Conservation (phyloP, 2,888 invertebrate genomes). For the Dicranocentrus wangi region DNA sequence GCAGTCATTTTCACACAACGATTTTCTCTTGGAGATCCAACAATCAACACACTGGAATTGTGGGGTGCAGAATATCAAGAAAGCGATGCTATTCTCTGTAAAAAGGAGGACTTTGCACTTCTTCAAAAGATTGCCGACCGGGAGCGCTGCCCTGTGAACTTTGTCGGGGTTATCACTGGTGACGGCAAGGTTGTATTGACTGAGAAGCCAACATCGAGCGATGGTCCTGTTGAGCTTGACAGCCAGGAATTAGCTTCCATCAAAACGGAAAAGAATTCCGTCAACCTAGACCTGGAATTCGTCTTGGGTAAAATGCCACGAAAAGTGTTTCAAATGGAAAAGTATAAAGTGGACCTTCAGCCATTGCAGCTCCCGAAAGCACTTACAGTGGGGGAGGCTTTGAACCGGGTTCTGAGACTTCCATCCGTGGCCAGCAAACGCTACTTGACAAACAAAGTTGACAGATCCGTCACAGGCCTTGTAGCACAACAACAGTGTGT, state of each 20-base stretch:
- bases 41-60: constrained; percentile 91
- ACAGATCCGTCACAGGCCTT: constrained; percentile 94
- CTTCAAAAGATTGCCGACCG: constrained; percentile 85
- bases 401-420: constrained; percentile 87
- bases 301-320: constrained; percentile 91
- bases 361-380: constrained; percentile 78
- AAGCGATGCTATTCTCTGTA: constrained; percentile 91
- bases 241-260: constrained; percentile 57
- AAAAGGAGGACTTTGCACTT: constrained; percentile 79
- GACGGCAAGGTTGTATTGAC: constrained; percentile 75
- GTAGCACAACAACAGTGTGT: constrained; percentile 99
- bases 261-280: constrained; percentile 80
- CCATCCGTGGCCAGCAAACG: constrained; percentile 96
- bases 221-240: constrained; percentile 64
- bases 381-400: constrained; percentile 81
- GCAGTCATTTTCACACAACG: constrained; percentile 90
- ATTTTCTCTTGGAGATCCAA: constrained; percentile 95
- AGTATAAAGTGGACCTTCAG: constrained; percentile 76
- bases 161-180: constrained; percentile 93
- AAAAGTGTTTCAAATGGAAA: constrained; percentile 82
- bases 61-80: constrained; percentile 99
- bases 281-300: constrained; percentile 90
- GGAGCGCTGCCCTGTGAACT: constrained; percentile 93
- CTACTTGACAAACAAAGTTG: constrained; percentile 95
- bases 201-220: constrained; percentile 59